Conservation (phyloP, 2,888 invertebrate species). For the Dermolepida albohirtum region DNA sequence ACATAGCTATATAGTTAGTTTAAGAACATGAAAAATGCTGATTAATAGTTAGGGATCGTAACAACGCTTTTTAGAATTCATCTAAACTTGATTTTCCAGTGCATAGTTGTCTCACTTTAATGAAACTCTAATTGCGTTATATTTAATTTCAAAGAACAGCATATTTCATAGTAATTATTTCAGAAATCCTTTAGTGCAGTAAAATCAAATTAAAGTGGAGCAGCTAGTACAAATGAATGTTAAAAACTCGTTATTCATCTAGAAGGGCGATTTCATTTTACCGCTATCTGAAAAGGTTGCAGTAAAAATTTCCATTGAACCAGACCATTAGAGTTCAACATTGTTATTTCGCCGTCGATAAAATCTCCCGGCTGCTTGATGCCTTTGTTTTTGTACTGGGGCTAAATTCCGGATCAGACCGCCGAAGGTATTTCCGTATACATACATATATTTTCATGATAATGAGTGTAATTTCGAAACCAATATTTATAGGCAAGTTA, state of each 20-base stretch:
- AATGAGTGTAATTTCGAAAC: neutral
- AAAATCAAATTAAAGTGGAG: too few species aligned
- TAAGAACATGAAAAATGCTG: too few species aligned
- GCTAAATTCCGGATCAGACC: neutral
- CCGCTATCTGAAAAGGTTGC: constrained; percentile 10
- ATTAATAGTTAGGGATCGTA: too few species aligned
- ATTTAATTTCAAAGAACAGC: too few species aligned
- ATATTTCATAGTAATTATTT: too few species aligned
- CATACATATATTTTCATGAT: neutral
- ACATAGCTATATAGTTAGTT: too few species aligned
- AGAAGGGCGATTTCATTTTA: constrained; percentile 7
- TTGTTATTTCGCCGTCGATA: constrained; percentile 15
- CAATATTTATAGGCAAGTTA: constrained; percentile 5
- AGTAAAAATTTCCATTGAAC: constrained; percentile 6
- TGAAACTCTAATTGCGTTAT: too few species aligned
- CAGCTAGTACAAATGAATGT: too few species aligned
- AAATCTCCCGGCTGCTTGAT: constrained; percentile 6
- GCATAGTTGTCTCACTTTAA: too few species aligned
- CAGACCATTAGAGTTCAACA: constrained; percentile 17
- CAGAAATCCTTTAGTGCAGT: too few species aligned
- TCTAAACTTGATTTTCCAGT: too few species aligned
- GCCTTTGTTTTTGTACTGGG: neutral
- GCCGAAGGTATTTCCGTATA: neutral
- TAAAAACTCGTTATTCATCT: constrained; percentile 34
- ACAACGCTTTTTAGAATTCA: too few species aligned